These are phyloP conservation scores for Festucalex cinctus DNA, from an alignment of 2,113 vertebrate genomes.

Conservation along the genomic window DNA sequence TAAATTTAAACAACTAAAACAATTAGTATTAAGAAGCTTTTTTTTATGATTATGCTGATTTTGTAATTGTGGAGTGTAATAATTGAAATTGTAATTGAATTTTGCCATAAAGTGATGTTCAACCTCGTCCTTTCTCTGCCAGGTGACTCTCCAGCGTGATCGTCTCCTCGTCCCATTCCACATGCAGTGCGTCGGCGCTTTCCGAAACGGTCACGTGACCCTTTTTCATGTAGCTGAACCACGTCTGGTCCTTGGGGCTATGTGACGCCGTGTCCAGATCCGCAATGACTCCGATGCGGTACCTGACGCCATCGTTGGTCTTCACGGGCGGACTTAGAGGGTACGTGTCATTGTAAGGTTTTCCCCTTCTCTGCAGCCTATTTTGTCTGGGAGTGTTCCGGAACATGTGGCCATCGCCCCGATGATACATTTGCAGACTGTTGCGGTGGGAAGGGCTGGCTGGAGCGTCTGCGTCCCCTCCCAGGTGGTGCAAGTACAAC, in stretches of 20 bases:
- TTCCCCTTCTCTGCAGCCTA: constrained; percentile 9
- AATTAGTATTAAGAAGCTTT: too few relatives aligned
- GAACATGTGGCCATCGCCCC: background rate
- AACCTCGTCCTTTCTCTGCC: constrained; percentile 86
- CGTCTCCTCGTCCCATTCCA: constrained; percentile 82
- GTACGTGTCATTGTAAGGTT: constrained; percentile 85
- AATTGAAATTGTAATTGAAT: too few relatives aligned
- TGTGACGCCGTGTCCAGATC: constrained; percentile 85
- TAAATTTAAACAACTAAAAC: too few relatives aligned
- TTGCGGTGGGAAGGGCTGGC: constrained; percentile 26
- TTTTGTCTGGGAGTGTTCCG: background rate
- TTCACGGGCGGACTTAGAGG: constrained; percentile 80
- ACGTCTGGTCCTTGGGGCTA: constrained; percentile 78
- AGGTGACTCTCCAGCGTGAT: constrained; percentile 81
- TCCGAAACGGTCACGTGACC: constrained; percentile 82
- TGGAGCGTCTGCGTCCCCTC: constrained; percentile 22
- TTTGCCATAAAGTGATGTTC: background rate
- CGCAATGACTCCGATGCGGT: constrained; percentile 82
- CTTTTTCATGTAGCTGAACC: constrained; percentile 89
- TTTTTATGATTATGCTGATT: too few relatives aligned
- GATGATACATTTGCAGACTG: constrained; percentile 37
- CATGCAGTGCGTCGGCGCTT: constrained; percentile 74
- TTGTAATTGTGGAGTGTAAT: too few relatives aligned
- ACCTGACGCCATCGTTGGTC: constrained; percentile 75
- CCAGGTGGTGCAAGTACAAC: constrained; percentile 75